These are phyloP conservation scores for Siderastrea radians DNA, from an alignment of 92 coral and sea anemone species.

Conservation along the genomic window DNA sequence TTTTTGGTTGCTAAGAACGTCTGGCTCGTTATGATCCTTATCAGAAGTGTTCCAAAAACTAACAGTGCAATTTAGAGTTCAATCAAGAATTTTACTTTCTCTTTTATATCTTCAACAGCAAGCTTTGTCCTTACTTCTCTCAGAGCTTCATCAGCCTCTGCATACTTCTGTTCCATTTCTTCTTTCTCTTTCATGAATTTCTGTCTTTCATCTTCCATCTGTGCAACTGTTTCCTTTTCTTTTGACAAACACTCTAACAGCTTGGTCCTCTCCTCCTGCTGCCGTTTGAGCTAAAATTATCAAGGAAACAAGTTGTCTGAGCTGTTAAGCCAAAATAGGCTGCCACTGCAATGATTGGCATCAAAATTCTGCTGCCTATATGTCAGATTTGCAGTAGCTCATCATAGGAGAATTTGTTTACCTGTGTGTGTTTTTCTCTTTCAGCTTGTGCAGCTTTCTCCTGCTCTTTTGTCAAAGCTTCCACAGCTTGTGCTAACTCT, in stretches of 20 bases:
- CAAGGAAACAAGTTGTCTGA: background rate
- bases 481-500: constrained; percentile 92
- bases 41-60: no score
- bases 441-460: constrained; percentile 90
- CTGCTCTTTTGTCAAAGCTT: constrained; percentile 91
- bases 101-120: background rate
- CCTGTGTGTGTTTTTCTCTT: constrained; percentile 76
- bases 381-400: background rate
- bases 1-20: no score
- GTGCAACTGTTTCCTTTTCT: constrained; percentile 75
- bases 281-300: constrained; percentile 55
- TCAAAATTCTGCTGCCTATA: background rate
- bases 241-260: constrained; percentile 73
- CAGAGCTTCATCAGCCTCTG: constrained; percentile 66
- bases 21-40: no score
- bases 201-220: constrained; percentile 62
- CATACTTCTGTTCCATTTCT: constrained; percentile 67
- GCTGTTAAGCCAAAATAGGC: background rate
- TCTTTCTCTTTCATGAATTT: constrained; percentile 58
- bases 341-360: background rate
- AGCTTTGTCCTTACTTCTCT: constrained; percentile 54
- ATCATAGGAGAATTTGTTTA: background rate
- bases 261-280: constrained; percentile 74
- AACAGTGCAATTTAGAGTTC: background rate
- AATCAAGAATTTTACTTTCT: background rate